Conservation (phyloP, 2,888 invertebrate species). For the Marronus borbonicus region DNA sequence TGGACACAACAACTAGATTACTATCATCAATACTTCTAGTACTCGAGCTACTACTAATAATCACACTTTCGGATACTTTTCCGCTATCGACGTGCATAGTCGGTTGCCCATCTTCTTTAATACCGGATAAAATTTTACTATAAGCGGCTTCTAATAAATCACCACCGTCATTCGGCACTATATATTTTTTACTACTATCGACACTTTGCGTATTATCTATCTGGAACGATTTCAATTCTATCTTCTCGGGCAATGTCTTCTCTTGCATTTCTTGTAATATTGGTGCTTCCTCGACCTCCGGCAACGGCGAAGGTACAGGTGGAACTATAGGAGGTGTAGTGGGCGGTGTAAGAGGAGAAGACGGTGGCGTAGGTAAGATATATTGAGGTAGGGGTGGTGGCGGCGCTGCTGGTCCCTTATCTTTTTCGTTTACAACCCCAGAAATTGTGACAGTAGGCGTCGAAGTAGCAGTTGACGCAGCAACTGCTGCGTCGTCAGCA, state of each 20-base stretch:
- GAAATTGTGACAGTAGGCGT: constrained; percentile 64
- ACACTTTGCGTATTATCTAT: constrained; percentile 20
- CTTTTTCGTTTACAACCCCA: constrained; percentile 65
- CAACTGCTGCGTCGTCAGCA: no score
- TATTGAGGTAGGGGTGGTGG: constrained; percentile 59
- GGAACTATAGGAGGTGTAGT: constrained; percentile 63
- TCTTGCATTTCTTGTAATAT: constrained; percentile 47
- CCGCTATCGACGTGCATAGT: constrained; percentile 25
- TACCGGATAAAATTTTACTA: constrained; percentile 57
- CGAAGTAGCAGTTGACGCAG: constrained; percentile 59
- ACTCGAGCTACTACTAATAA: constrained; percentile 59
- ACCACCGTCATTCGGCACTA: constrained; percentile 25
- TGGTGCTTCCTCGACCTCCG: constrained; percentile 54
- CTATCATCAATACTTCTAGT: constrained; percentile 60
- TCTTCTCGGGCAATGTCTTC: constrained; percentile 29
- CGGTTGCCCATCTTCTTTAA: constrained; percentile 56
- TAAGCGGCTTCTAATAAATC: constrained; percentile 60
- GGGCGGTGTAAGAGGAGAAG: constrained; percentile 67
- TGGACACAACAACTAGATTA: constrained; percentile 65
- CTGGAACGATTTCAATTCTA: constrained; percentile 7
- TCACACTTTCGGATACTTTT: constrained; percentile 59
- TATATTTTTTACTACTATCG: constrained; percentile 30
- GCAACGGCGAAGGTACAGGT: constrained; percentile 52
- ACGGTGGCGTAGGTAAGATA: constrained; percentile 67
- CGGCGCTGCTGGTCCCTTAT: constrained; percentile 64